Conservation (phyloP, 2,888 invertebrate species). For the Drosophila hamatofila region DNA sequence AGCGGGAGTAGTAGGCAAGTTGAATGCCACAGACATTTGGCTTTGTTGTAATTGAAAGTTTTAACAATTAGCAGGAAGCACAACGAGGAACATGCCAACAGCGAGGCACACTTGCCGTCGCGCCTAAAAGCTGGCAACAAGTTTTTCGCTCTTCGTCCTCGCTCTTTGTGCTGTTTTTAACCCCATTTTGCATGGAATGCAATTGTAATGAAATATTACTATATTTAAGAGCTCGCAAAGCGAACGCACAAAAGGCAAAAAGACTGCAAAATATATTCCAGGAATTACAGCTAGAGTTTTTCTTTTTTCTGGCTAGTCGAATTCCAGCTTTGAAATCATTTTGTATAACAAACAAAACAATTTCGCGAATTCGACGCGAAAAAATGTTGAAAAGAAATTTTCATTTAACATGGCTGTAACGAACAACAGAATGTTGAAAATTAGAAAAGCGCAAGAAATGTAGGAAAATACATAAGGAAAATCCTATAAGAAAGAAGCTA, state of each 20-base stretch:
- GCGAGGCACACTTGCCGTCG: slow-evolving; percentile 16
- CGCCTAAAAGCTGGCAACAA: slow-evolving; percentile 51
- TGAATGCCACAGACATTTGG: slow-evolving; percentile 48
- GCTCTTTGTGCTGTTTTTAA: slow-evolving; percentile 29
- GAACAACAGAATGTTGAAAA: neutral
- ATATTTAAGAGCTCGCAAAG: slow-evolving; percentile 18
- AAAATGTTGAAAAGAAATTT: slow-evolving; percentile 4
- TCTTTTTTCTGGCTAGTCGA: slow-evolving; percentile 15
- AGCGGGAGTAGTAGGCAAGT: slow-evolving; percentile 1
- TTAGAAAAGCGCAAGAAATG: neutral
- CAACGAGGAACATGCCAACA: slow-evolving; percentile 15
- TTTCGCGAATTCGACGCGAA: slow-evolving; percentile 8
- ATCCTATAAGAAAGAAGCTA: neutral
- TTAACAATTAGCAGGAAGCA: slow-evolving; percentile 59
- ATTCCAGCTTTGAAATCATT: slow-evolving; percentile 28
- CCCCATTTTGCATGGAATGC: slow-evolving; percentile 27
- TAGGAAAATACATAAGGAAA: neutral
- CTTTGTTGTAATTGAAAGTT: slow-evolving; percentile 66
- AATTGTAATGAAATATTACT: slow-evolving; percentile 44
- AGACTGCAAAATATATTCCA: neutral
- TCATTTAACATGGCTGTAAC: neutral
- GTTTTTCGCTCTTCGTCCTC: slow-evolving; percentile 12
- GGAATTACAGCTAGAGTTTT: slow-evolving; percentile 14
- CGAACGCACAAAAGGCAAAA: neutral
- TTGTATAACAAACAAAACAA: neutral